These are phyloP conservation scores for Helostoma temminkii DNA, from an alignment of 2,797 vertebrate genomes.

Conservation along the genomic window DNA sequence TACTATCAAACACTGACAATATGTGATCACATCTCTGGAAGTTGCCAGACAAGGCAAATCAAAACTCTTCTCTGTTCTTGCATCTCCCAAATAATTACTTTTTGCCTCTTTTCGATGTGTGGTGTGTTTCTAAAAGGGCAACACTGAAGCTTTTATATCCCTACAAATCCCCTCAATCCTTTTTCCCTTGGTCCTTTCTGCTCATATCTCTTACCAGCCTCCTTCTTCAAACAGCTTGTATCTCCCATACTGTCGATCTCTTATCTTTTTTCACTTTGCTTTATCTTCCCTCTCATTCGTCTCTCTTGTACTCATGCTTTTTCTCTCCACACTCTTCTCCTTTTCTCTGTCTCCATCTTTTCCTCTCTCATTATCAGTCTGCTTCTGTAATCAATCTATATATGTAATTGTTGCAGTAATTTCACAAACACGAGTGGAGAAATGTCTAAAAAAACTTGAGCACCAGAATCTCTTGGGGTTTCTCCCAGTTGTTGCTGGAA, in stretches of 20 bases:
- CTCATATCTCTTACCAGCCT: conserved; percentile 62
- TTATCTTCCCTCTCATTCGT: conserved; percentile 52
- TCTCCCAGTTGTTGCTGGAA: conserved; percentile 45
- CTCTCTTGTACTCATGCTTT: conserved; percentile 37
- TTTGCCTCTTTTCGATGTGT: conserved; percentile 33
- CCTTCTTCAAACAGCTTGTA: conserved; percentile 60
- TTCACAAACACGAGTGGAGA: conserved; percentile 41
- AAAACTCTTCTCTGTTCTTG: conserved; percentile 17
- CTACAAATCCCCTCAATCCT: conserved; percentile 62
- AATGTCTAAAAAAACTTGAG: conserved; percentile 2
- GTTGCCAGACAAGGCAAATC: conserved; percentile 6
- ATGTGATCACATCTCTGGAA: conserved; percentile 14
- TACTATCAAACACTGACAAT: conserved; percentile 1
- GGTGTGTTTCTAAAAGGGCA: conserved; percentile 51
- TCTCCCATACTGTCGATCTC: conserved; percentile 60
- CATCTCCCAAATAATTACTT: conserved; percentile 44
- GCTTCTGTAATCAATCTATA: conserved; percentile 34
- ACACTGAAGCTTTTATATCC: conserved; percentile 55
- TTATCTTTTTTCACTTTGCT: conserved; percentile 64
- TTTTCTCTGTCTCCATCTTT: not conserved
- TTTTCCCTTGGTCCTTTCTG: conserved; percentile 54
- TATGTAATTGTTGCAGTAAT: conserved; percentile 52
- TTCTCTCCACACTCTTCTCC: conserved; percentile 24
- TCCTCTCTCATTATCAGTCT: conserved; percentile 46
- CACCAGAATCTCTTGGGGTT: conserved; percentile 25